A percentile compares a stretch with the other conserved stretches of the same genome.
Evolutionary conservation across 2,113 vertebrate genomes (phyloP).

Genomic region (Columbina picui): DNA sequence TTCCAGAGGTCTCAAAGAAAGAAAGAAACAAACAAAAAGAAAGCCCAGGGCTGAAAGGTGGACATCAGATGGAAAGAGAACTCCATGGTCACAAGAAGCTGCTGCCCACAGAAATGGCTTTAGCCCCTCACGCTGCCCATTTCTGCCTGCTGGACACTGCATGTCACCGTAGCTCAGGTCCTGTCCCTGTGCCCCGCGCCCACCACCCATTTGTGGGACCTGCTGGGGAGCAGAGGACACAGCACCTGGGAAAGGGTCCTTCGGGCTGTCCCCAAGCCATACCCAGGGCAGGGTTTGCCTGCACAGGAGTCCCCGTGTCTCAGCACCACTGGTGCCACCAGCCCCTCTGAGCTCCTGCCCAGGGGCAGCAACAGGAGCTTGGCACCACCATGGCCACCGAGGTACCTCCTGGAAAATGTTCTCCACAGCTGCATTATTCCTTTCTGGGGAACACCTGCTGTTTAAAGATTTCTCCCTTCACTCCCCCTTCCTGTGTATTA

Average conservation of each 20-base stretch:
- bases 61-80: not conserved
- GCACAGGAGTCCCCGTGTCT: not conserved
- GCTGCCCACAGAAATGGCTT: not conserved
- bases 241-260: not conserved
- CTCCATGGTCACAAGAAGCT: not conserved
- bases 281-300: not conserved
- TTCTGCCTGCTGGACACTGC: accelerated
- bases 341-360: not conserved
- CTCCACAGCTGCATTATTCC: not conserved
- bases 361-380: not conserved
- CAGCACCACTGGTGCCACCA: not conserved
- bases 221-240: not conserved
- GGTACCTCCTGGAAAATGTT: not conserved
- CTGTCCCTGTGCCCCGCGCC: not conserved
- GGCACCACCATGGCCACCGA: accelerated
- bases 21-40: not conserved
- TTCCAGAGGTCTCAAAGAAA: not conserved
- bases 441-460: not conserved
- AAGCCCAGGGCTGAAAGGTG: not conserved
- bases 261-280: not conserved
- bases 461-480: not conserved
- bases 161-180: accelerated
- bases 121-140: not conserved
- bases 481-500: not conserved
- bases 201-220: accelerated